A percentile compares a stretch with the other conserved stretches of the same genome.
Evolutionary conservation across 2,797 vertebrate species (phyloP).

Genomic region (Siniperca obscura): DNA sequence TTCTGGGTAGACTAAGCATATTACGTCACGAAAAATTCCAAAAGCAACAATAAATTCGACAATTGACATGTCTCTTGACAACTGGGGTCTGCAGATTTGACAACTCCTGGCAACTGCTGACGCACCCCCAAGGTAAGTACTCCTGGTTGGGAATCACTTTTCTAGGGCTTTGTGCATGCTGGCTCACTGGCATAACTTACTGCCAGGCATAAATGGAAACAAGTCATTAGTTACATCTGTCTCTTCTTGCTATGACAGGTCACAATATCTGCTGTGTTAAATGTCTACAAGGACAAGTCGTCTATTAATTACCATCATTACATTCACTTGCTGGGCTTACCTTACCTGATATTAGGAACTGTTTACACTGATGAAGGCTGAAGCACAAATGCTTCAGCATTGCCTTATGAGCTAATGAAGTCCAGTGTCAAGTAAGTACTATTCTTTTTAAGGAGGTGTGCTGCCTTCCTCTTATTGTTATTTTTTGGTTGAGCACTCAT

Average conservation of each 20-base stretch:
- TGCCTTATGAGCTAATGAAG: not conserved
- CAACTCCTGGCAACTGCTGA: no score
- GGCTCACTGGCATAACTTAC: not conserved
- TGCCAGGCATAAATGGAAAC: not conserved
- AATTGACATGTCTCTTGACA: no score
- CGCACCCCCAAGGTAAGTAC: not conserved
- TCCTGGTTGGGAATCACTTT: slow-evolving; percentile 11
- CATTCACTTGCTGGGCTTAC: slow-evolving; percentile 11
- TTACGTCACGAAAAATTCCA: no score
- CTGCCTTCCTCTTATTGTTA: slow-evolving; percentile 27
- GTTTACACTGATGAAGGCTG: not conserved
- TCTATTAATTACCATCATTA: slow-evolving; percentile 8
- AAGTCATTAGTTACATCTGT: slow-evolving; percentile 15
- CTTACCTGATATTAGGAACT: not conserved
- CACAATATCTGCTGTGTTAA: slow-evolving; percentile 8
- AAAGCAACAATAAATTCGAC: no score
- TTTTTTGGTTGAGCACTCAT: slow-evolving; percentile 34
- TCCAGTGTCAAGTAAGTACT: not conserved
- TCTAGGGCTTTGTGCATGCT: not conserved
- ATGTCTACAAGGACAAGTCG: not conserved
- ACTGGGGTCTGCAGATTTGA: no score
- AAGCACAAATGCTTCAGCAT: not conserved
- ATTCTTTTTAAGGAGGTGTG: not conserved
- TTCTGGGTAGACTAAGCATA: no score
- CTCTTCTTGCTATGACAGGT: slow-evolving; percentile 2